phyloP scores from a whole-genome alignment of 2,113 vertebrate genomes.

The Beaufortia kweichowensis region DNA sequence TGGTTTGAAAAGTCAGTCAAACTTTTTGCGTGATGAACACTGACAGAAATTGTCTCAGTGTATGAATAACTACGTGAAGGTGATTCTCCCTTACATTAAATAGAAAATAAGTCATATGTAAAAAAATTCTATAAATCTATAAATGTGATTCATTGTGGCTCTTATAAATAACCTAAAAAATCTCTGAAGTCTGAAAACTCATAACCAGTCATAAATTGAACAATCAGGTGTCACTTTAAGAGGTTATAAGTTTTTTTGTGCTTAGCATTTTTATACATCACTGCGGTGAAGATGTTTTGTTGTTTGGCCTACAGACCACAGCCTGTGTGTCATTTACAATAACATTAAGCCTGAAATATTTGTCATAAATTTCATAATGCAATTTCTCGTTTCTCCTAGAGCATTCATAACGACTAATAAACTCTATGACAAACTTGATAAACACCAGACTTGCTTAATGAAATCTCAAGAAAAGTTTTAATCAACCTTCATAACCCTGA shows the following conservation, averaged over 20 bases:
- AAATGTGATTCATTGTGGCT: no score
- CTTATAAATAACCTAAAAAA: no score
- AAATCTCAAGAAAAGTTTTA: slow-evolving; percentile 27
- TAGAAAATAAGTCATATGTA: no score
- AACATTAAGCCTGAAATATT: background rate
- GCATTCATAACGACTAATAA: slow-evolving; percentile 17
- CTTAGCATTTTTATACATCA: background rate
- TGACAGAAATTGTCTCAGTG: background rate
- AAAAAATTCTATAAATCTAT: no score
- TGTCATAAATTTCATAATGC: slow-evolving; percentile 1
- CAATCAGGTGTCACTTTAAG: background rate
- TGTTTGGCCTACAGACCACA: background rate
- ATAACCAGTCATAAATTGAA: no score
- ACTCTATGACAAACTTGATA: slow-evolving; percentile 26
- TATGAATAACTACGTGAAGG: no score
- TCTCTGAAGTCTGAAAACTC: no score
- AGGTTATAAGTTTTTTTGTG: background rate
- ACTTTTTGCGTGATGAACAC: no score
- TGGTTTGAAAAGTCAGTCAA: background rate
- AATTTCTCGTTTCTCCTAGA: slow-evolving; percentile 17
- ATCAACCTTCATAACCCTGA: slow-evolving; percentile 1
- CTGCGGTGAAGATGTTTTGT: background rate
- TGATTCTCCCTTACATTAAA: no score
- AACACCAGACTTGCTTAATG: slow-evolving; percentile 15
- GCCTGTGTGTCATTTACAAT: background rate